A percentile compares a stretch with the other conserved stretches of the same genome.
Conservation (phyloP, 2,113 vertebrate genomes). For the Rattus rattus region DNA sequence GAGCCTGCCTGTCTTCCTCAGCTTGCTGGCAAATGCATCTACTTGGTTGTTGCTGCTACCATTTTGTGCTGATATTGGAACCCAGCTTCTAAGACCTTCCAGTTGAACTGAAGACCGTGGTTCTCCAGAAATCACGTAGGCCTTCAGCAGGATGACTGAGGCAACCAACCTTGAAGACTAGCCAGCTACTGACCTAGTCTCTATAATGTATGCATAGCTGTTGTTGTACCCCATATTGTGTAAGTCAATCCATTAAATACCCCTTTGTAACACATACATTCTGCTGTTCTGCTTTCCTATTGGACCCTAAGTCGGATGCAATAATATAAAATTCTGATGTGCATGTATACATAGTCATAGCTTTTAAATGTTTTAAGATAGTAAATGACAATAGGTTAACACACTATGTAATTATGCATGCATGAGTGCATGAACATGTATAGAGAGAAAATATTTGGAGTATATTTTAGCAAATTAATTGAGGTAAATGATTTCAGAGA, state of each 20-base stretch:
- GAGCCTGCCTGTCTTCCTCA: no score
- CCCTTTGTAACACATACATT: not conserved
- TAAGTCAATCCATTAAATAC: not conserved
- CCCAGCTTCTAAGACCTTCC: not conserved
- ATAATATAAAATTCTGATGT: slow-evolving; percentile 20
- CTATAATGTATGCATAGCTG: not conserved
- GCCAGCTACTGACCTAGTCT: not conserved
- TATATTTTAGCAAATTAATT: not conserved
- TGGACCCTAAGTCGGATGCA: not conserved
- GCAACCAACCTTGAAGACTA: no score
- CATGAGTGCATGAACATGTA: not conserved
- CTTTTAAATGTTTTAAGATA: not conserved
- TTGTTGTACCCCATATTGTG: not conserved
- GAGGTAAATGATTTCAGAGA: not conserved
- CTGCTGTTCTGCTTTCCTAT: not conserved
- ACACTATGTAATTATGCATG: not conserved
- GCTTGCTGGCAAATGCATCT: not conserved
- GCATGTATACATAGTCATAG: not conserved
- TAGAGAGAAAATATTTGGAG: not conserved
- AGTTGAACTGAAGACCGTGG: not conserved
- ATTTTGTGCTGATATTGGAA: not conserved
- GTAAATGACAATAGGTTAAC: not conserved
- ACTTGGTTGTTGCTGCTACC: not conserved
- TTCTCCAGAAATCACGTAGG: not conserved
- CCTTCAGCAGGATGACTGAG: not conserved